Conservation (phyloP, 2,888 invertebrate genomes). For the Drosophila anceps region DNA sequence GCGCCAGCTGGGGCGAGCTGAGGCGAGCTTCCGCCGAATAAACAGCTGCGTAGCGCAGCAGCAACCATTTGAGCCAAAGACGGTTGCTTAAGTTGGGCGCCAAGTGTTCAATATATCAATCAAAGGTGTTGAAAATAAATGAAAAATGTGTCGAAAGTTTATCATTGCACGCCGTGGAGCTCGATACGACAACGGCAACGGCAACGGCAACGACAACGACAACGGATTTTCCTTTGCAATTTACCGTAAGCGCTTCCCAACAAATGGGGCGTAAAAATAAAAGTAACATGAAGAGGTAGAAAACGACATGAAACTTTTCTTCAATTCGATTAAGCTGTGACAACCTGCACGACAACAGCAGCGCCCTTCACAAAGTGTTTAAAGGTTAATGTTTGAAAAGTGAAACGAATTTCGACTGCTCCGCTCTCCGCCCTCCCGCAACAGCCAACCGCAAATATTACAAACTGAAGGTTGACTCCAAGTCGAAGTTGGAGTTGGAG, state of each 20-base stretch:
- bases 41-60: conserved; percentile 27
- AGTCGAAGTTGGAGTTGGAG: background rate
- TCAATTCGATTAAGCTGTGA: conserved; percentile 78
- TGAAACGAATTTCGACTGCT: conserved; percentile 63
- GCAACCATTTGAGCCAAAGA: conserved; percentile 48
- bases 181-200: conserved; percentile 10
- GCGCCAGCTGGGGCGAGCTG: conserved; percentile 73
- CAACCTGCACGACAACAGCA: conserved; percentile 40
- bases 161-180: conserved; percentile 62
- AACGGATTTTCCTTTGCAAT: conserved; percentile 55
- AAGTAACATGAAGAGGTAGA: conserved; percentile 56
- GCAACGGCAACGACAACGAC: conserved; percentile 25
- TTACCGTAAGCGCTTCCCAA: conserved; percentile 51
- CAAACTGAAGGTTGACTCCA: background rate
- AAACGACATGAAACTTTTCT: conserved; percentile 71
- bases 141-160: conserved; percentile 83
- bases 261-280: conserved; percentile 78
- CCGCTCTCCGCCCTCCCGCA: conserved; percentile 21
- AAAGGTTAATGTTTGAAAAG: conserved; percentile 72
- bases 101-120: conserved; percentile 82
- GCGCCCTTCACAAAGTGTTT: conserved; percentile 58
- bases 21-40: conserved; percentile 56
- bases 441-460: conserved; percentile 59
- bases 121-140: conserved; percentile 83
- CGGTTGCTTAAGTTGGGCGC: conserved; percentile 69